phyloP scores from a whole-genome alignment of 2,113 vertebrate genomes.

The Genyomyrus donnyi region DNA sequence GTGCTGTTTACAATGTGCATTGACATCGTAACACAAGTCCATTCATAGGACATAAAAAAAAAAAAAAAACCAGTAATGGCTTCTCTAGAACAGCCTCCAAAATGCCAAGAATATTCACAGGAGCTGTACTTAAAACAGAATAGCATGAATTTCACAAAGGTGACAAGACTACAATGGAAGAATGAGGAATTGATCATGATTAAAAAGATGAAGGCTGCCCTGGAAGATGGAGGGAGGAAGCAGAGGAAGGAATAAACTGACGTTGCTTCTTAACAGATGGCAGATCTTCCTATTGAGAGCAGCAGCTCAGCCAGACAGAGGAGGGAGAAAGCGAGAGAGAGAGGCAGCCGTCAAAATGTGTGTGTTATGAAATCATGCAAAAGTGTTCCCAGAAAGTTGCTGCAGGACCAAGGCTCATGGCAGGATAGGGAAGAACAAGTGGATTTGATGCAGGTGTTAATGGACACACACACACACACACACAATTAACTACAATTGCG shows the following conservation, averaged over 20 bases:
- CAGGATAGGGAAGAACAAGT: background rate
- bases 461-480: background rate
- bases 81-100: background rate
- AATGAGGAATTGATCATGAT: background rate
- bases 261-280: constrained; percentile 9
- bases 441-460: background rate
- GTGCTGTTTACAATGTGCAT: background rate
- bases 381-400: background rate
- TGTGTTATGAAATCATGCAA: background rate
- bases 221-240: background rate
- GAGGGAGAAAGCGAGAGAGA: background rate
- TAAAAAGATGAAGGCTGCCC: background rate
- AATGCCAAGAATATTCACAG: background rate
- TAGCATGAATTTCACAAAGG: background rate
- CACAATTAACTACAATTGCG: background rate
- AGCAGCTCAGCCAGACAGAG: constrained; percentile 11
- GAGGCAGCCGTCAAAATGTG: background rate
- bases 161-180: background rate
- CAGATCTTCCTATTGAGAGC: background rate
- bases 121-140: background rate
- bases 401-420: background rate
- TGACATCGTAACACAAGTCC: background rate
- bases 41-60: background rate
- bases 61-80: background rate
- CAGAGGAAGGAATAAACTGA: background rate